Evolutionary conservation across 2,113 vertebrate species (phyloP).

Genomic region (Leucoraja erinaceus): DNA sequence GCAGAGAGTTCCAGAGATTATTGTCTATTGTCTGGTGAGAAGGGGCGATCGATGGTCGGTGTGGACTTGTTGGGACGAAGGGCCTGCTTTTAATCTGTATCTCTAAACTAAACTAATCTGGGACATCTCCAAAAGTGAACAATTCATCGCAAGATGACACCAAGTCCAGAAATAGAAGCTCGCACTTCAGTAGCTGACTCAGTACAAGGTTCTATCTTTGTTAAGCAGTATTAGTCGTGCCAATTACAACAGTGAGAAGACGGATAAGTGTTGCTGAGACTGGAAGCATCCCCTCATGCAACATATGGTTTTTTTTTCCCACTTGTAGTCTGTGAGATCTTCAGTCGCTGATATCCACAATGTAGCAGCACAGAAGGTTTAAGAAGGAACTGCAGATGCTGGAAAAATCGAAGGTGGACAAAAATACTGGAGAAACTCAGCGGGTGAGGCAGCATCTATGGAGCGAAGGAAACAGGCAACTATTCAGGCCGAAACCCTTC

Average conservation of each 20-base stretch:
- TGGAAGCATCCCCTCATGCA: not conserved
- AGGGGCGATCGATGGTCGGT: no score
- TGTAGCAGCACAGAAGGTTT: no score
- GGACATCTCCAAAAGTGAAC: not conserved
- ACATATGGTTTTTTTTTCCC: conserved; percentile 20
- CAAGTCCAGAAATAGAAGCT: not conserved
- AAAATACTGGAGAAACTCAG: no score
- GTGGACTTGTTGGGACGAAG: no score
- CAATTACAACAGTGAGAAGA: not conserved
- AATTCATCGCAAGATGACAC: not conserved
- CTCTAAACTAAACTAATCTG: not conserved
- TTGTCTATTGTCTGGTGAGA: no score
- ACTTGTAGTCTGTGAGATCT: not conserved
- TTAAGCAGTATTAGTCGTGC: not conserved
- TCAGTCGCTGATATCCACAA: not conserved
- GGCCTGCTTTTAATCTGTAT: no score
- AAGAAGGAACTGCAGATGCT: no score
- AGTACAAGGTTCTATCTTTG: not conserved
- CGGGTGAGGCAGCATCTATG: no score
- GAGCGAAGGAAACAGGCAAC: no score
- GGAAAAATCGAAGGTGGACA: no score
- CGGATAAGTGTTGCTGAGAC: conserved; percentile 2
- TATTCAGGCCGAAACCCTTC: no score
- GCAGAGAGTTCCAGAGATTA: no score
- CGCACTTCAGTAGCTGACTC: not conserved